These are phyloP conservation scores for Cheilosia impressa DNA, from an alignment of 2,888 invertebrate genomes.

Conservation along the genomic window DNA sequence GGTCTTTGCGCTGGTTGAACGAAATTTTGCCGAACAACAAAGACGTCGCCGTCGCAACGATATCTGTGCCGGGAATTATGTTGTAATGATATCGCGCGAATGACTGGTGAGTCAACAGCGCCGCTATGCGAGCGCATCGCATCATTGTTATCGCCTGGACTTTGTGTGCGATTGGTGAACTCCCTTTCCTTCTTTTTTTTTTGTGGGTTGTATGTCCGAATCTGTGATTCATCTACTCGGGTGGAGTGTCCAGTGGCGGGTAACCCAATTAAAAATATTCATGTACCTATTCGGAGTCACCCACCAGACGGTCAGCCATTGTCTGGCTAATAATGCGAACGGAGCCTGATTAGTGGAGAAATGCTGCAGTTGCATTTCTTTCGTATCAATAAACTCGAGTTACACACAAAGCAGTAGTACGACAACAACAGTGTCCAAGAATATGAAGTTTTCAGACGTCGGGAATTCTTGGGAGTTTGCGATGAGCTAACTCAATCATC, in stretches of 20 bases:
- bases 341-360: constrained; percentile 5
- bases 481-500: no score
- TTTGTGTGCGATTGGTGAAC: not conserved
- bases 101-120: constrained; percentile 38
- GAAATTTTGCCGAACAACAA: constrained; percentile 38
- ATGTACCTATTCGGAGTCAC: constrained; percentile 21
- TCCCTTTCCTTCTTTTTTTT: not conserved
- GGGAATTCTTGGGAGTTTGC: not conserved
- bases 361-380: not conserved
- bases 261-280: constrained; percentile 43
- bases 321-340: constrained; percentile 20
- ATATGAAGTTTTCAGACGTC: not conserved
- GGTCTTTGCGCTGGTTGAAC: constrained; percentile 7
- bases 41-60: constrained; percentile 12
- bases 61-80: constrained; percentile 31
- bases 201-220: not conserved
- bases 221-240: constrained; percentile 47
- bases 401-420: not conserved
- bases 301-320: not conserved
- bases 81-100: constrained; percentile 27
- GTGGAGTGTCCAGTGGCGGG: constrained; percentile 35
- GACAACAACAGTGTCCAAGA: no score
- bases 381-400: not conserved
- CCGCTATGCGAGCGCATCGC: not conserved
- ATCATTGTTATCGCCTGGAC: not conserved